phyloP scores from a whole-genome alignment of 2,797 vertebrate species.

The Eptatretus atami region DNA sequence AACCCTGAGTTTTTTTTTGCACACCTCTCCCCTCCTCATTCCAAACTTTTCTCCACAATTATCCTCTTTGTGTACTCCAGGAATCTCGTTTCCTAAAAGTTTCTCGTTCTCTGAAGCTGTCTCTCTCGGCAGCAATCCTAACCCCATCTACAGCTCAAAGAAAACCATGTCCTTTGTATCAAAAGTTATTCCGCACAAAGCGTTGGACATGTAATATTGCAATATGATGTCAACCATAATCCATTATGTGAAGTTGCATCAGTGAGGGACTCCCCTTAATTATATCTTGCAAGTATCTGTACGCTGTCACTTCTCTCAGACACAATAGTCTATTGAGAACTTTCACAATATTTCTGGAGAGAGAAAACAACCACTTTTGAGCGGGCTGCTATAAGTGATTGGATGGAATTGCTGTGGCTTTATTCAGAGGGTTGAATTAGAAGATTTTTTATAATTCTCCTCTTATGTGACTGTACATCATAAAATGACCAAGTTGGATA shows the following conservation, averaged over 20 bases:
- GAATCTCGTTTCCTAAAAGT: conserved; percentile 83
- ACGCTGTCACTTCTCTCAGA: neutral
- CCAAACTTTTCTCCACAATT: neutral
- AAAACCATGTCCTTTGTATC: conserved; percentile 41
- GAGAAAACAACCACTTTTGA: conserved; percentile 2
- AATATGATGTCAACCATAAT: neutral
- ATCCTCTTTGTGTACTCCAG: conserved; percentile 16
- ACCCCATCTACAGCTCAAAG: conserved; percentile 56
- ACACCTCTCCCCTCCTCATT: neutral
- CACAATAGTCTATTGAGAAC: neutral
- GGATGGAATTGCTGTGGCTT: too few species aligned
- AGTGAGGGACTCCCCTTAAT: too few species aligned
- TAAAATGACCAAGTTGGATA: too few species aligned
- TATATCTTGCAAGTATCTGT: neutral
- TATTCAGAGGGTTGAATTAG: too few species aligned
- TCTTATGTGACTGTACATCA: too few species aligned
- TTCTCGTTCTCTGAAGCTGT: conserved; percentile 80
- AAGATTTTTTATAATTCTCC: too few species aligned
- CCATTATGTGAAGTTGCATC: too few species aligned
- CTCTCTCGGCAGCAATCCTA: conserved; percentile 62
- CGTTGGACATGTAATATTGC: neutral
- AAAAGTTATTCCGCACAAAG: conserved; percentile 26
- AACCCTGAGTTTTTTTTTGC: too few species aligned
- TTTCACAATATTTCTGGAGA: neutral
- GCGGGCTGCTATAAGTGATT: neutral